Percentiles rank a stretch among this genome's conserved stretches.
These are phyloP conservation scores for Pecten maximus DNA, from an alignment of 2,888 invertebrate species.

Conservation along the genomic window DNA sequence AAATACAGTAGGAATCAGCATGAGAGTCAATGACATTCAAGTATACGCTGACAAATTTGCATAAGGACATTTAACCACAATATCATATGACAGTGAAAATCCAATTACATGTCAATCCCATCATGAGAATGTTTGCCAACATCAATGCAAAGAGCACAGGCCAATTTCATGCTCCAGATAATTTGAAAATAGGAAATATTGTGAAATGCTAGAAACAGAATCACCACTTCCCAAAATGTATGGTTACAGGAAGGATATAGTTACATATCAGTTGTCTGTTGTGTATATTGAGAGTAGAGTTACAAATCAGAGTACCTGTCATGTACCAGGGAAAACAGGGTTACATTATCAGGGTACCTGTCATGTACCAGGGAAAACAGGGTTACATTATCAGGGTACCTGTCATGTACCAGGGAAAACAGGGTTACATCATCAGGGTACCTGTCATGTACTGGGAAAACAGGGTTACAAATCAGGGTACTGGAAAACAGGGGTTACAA, in stretches of 20 bases:
- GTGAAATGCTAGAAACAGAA: background rate
- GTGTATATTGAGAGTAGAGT: background rate
- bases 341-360: background rate
- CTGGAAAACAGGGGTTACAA: background rate
- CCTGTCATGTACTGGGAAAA: background rate
- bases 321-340: background rate
- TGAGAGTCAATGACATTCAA: background rate
- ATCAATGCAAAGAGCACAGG: constrained; percentile 10
- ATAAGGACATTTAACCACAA: constrained; percentile 6
- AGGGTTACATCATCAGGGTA: background rate
- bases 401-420: background rate
- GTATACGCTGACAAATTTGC: background rate
- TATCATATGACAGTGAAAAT: constrained; percentile 26
- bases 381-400: background rate
- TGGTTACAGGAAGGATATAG: background rate
- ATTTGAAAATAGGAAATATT: background rate
- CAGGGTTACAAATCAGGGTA: background rate
- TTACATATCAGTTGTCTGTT: background rate
- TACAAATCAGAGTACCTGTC: background rate
- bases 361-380: background rate
- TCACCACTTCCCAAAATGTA: background rate
- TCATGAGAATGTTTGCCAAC: constrained; percentile 15
- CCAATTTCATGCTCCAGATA: constrained; percentile 7
- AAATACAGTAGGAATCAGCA: background rate
- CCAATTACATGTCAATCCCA: constrained; percentile 9